A percentile compares a stretch with the other conserved stretches of the same genome.
These are phyloP conservation scores for Dromiciops gliroides DNA, from an alignment of 2,113 vertebrate species.

Conservation along the genomic window DNA sequence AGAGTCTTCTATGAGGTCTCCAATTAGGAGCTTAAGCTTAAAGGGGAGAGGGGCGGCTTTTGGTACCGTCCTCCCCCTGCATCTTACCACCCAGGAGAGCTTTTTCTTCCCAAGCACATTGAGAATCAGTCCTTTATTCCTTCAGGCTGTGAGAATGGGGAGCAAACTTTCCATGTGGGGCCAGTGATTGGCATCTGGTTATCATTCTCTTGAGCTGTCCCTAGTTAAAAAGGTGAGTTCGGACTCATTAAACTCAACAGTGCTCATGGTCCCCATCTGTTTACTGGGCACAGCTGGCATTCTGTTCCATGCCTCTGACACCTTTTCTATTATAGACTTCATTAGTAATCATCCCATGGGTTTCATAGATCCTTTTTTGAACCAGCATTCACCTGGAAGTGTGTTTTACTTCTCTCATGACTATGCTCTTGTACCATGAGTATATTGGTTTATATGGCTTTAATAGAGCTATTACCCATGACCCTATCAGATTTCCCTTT, in stretches of 20 bases:
- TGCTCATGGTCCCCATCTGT: conserved; percentile 66
- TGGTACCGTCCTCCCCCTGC: background rate
- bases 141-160: conserved; percentile 19
- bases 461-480: background rate
- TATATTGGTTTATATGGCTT: conserved; percentile 33
- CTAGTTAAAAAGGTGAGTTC: conserved; percentile 61
- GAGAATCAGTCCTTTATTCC: conserved; percentile 41
- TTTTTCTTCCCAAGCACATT: conserved; percentile 16
- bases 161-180: conserved; percentile 41
- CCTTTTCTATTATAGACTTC: conserved; percentile 53
- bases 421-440: background rate
- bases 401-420: conserved; percentile 47
- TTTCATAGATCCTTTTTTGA: background rate
- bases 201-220: conserved; percentile 49
- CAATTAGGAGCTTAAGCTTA: conserved; percentile 28
- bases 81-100: conserved; percentile 40
- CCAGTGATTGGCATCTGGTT: background rate
- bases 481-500: conserved; percentile 21
- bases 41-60: conserved; percentile 34
- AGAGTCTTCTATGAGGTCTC: conserved; percentile 2
- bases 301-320: background rate
- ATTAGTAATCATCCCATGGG: background rate
- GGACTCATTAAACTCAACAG: conserved; percentile 65
- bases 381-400: background rate
- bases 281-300: background rate